Percentiles rank a stretch among this genome's conserved stretches.
These are phyloP conservation scores for Lasioglossum albipes DNA, from an alignment of 1,140 invertebrate genomes.

Conservation along the genomic window DNA sequence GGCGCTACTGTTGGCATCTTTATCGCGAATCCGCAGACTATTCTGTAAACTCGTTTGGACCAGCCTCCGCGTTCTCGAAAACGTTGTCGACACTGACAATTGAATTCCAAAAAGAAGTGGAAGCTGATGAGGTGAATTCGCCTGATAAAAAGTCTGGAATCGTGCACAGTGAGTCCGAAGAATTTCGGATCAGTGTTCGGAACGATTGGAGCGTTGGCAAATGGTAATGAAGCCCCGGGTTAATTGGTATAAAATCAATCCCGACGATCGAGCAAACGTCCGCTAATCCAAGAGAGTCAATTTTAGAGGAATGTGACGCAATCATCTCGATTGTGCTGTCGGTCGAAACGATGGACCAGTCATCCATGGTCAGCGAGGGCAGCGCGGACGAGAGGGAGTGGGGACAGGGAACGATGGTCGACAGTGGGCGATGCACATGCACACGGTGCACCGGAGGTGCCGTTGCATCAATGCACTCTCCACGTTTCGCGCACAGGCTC, in stretches of 20 bases:
- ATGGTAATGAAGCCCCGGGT: background rate
- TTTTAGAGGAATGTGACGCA: conserved; percentile 35
- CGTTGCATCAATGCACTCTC: conserved; percentile 53
- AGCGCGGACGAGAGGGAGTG: conserved; percentile 14
- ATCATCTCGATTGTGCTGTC: conserved; percentile 37
- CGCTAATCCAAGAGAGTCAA: conserved; percentile 7
- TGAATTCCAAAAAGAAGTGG: too few species aligned
- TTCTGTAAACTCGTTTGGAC: background rate
- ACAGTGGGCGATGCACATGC: conserved; percentile 57
- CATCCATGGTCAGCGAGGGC: conserved; percentile 32
- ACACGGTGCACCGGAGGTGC: conserved; percentile 63
- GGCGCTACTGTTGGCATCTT: too few species aligned
- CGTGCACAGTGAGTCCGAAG: too few species aligned
- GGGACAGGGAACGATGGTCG: conserved; percentile 38
- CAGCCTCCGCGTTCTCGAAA: too few species aligned
- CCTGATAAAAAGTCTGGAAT: too few species aligned
- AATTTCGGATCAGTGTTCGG: too few species aligned
- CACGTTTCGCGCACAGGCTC: conserved; percentile 28
- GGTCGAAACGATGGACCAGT: conserved; percentile 56
- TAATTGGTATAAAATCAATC: background rate
- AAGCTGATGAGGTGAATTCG: too few species aligned
- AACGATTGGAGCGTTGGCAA: too few species aligned
- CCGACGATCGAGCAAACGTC: conserved; percentile 6
- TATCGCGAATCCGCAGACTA: background rate
- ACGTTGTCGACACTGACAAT: too few species aligned